A percentile compares a stretch with the other conserved stretches of the same genome.
Evolutionary conservation across 2,113 vertebrate species (phyloP).

Genomic region (Passer domesticus): DNA sequence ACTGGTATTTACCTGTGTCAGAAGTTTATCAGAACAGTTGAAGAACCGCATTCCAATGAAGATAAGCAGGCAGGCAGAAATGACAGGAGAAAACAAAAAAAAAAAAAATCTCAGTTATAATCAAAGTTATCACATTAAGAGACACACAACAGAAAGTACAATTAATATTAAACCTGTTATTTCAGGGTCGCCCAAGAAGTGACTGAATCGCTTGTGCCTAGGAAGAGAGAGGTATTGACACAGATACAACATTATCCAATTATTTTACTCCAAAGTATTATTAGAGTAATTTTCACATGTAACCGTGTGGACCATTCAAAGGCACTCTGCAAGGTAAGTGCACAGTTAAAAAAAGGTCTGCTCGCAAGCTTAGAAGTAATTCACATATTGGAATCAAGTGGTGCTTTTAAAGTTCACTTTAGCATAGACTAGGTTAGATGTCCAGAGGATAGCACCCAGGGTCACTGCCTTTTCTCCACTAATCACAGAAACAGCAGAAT

Average conservation of each 20-base stretch:
- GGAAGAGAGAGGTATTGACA: background rate
- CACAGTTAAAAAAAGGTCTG: background rate
- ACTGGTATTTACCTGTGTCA: slow-evolving; percentile 30
- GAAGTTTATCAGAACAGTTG: slow-evolving; percentile 27
- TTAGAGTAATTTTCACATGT: background rate
- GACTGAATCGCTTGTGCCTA: background rate
- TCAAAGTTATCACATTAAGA: background rate
- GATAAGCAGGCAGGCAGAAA: background rate
- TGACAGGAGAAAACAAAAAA: background rate
- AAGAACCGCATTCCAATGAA: slow-evolving; percentile 33
- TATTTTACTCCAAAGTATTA: background rate
- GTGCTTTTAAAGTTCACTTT: background rate
- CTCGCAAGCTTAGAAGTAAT: background rate
- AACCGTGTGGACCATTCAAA: background rate
- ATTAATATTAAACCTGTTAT: background rate
- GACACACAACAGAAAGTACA: background rate
- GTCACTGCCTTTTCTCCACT: background rate
- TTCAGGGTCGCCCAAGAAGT: background rate
- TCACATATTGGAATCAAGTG: background rate
- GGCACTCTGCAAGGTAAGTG: background rate
- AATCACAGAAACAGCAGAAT: background rate
- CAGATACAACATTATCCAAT: background rate
- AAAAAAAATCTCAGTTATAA: background rate
- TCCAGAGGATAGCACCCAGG: background rate
- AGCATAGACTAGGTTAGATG: background rate